These are phyloP conservation scores for Cyrtonyx montezumae DNA, from an alignment of 2,113 vertebrate species.

Conservation along the genomic window DNA sequence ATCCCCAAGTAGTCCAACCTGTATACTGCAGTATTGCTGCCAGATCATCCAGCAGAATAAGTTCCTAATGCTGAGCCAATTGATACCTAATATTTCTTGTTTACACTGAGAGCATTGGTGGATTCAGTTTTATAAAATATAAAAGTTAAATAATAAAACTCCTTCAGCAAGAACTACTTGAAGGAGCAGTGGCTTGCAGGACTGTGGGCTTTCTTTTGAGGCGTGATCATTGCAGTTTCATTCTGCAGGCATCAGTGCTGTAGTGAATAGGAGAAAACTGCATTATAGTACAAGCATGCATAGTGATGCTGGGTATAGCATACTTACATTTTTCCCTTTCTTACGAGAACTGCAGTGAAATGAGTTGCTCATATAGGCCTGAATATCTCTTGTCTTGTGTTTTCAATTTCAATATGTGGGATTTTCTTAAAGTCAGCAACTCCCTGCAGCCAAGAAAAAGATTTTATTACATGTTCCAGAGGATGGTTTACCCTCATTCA, in stretches of 20 bases:
- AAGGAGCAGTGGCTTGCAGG: neutral
- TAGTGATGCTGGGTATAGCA: neutral
- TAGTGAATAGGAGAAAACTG: neutral
- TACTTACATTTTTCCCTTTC: neutral
- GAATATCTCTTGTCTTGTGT: neutral
- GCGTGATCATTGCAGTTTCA: neutral
- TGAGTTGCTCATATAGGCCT: neutral
- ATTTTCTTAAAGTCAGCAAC: slow-evolving; percentile 53
- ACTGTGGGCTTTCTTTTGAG: neutral
- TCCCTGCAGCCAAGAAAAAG: slow-evolving; percentile 19
- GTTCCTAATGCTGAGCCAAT: neutral
- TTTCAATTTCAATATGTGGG: slow-evolving; percentile 37
- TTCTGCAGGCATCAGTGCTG: neutral
- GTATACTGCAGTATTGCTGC: neutral
- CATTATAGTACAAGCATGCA: neutral
- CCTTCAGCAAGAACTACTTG: neutral
- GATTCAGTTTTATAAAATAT: neutral
- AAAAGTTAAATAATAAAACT: neutral
- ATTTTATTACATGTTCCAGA: slow-evolving; percentile 30
- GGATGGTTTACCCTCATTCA: slow-evolving; percentile 25
- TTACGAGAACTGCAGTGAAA: neutral
- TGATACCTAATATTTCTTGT: neutral
- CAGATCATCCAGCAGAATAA: neutral
- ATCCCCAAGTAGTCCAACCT: neutral
- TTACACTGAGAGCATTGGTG: neutral